These are phyloP conservation scores for Paratilapia polleni DNA, from an alignment of 2,113 vertebrate genomes.

Conservation along the genomic window DNA sequence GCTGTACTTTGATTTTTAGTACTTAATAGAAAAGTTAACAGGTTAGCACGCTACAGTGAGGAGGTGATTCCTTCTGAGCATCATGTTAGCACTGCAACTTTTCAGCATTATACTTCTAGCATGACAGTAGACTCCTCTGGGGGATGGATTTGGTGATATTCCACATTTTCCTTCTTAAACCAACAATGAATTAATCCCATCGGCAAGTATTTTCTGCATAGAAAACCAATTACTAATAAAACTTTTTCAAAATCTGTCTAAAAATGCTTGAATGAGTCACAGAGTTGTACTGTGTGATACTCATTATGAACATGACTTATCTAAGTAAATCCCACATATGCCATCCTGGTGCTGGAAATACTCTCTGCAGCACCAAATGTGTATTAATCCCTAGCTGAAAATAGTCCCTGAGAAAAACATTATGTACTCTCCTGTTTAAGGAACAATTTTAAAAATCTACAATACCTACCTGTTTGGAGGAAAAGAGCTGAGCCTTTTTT, in stretches of 20 bases:
- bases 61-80: background rate
- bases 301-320: background rate
- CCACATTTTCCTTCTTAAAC: background rate
- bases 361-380: background rate
- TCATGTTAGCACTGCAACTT: background rate
- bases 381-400: background rate
- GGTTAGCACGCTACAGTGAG: background rate
- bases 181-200: background rate
- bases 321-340: background rate
- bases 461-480: background rate
- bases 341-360: background rate
- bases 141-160: background rate
- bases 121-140: background rate
- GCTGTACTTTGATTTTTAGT: background rate
- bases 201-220: background rate
- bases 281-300: background rate
- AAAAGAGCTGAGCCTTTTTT: background rate
- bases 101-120: background rate
- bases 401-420: background rate
- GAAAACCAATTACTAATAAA: background rate
- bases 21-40: background rate
- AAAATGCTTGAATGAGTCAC: background rate
- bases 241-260: background rate
- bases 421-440: background rate
- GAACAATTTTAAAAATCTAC: background rate